Percentiles rank a stretch among this genome's conserved stretches.
These are phyloP conservation scores for Staurois parvus DNA, from an alignment of 2,797 vertebrate genomes.

Conservation along the genomic window DNA sequence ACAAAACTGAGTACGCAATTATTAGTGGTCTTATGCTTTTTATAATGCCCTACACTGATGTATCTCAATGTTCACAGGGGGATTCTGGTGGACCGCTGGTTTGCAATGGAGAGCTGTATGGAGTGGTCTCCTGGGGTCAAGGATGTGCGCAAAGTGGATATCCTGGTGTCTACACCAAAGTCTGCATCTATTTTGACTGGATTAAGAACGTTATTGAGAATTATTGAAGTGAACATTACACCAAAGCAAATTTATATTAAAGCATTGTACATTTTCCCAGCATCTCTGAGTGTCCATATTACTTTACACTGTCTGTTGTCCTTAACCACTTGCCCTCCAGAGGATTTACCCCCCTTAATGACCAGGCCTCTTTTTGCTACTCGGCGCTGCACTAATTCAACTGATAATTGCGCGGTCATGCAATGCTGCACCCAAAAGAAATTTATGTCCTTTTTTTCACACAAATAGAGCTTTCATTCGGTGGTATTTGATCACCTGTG, in stretches of 20 bases:
- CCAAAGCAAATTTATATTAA: conserved; percentile 1
- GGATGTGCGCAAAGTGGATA: conserved; percentile 76
- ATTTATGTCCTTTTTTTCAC: too few species aligned
- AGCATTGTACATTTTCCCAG: neutral
- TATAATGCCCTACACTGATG: neutral
- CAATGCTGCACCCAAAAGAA: too few species aligned
- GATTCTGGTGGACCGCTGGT: conserved; percentile 81
- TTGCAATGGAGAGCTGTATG: conserved; percentile 76
- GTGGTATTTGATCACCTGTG: too few species aligned
- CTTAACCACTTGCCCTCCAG: too few species aligned
- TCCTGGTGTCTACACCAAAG: conserved; percentile 80
- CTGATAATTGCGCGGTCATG: too few species aligned
- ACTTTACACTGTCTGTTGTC: neutral
- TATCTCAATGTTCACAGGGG: conserved; percentile 67
- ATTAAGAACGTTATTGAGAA: conserved; percentile 71
- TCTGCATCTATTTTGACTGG: conserved; percentile 78
- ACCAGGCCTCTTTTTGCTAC: too few species aligned
- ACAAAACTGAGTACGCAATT: neutral
- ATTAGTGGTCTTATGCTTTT: neutral
- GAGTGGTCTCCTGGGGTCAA: conserved; percentile 80
- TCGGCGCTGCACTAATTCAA: too few species aligned
- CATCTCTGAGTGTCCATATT: neutral
- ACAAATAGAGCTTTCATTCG: too few species aligned
- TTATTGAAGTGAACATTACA: conserved; percentile 67
- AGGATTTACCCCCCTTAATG: too few species aligned